Conservation (phyloP, 2,888 invertebrate species). For the Blastobasis lacticolella region DNA sequence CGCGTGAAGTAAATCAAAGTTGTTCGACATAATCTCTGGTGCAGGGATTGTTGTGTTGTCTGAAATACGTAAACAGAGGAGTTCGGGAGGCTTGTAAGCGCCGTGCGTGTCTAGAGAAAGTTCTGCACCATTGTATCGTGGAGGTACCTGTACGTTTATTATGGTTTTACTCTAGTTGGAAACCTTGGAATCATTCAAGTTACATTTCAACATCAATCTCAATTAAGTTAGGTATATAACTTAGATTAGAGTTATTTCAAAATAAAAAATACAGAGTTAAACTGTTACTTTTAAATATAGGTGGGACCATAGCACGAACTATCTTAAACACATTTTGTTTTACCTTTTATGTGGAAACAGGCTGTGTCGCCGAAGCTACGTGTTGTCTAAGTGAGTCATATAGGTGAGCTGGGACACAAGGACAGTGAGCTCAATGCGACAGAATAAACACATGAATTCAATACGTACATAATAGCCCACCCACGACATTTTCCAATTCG, state of each 20-base stretch:
- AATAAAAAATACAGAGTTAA: no score
- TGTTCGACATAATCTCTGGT: constrained; percentile 16
- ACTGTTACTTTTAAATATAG: no score
- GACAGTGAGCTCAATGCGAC: constrained; percentile 53
- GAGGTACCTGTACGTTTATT: not conserved
- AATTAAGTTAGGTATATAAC: no score
- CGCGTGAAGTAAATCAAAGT: no score
- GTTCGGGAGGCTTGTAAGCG: constrained; percentile 14
- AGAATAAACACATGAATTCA: constrained; percentile 42
- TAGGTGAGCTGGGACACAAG: constrained; percentile 52
- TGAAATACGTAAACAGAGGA: constrained; percentile 27
- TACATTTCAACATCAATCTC: no score
- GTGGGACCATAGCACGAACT: no score
- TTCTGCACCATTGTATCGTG: constrained; percentile 14
- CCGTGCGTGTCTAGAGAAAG: constrained; percentile 41
- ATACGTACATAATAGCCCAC: constrained; percentile 41
- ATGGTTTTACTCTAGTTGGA: no score
- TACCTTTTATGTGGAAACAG: constrained; percentile 46
- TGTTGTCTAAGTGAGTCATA: constrained; percentile 67
- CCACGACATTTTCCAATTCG: constrained; percentile 26
- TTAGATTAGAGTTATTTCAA: no score
- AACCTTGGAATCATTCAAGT: no score
- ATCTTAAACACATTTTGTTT: constrained; percentile 6
- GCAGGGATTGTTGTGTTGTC: constrained; percentile 40
- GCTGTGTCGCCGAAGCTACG: constrained; percentile 58